Evolutionary conservation across 2,113 vertebrate species (phyloP), one percentile per base, ranked within the genome.

Genomic region (Dipodomys ordii): DNA sequence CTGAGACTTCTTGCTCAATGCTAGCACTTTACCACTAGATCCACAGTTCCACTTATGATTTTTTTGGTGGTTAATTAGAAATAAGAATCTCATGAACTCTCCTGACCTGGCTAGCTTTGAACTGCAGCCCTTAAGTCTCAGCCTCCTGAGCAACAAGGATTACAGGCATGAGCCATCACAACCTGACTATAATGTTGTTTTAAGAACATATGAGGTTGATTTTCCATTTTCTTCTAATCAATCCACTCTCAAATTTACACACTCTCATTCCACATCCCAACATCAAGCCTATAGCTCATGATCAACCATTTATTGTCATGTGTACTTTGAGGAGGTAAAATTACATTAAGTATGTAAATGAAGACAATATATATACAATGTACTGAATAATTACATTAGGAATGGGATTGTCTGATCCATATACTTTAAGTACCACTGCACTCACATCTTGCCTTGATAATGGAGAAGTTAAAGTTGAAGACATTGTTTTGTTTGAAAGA

Each of bases 331-430:
- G 16, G 62, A 68, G 19, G 44, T 87, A 83, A 62, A 81, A 49
- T 46, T 88, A 74, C 86, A 22, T 60, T 68, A 83, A 87, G 57
- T 71, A 65, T 27, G 2, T 57, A 46, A 64, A 60, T 65, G 3
- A 46, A 81, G 32, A 84, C 84, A 2, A 3, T 30, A 32, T 27
- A 74, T 3, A 73, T 71, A 67, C 84, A 74, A 65, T 62, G 64
- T 27, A n/a, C 62, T 91, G 62, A 72, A 90, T 78, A 84, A 86
- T 39, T 72, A 57, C 46, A 25, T 83, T 83, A 28, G 32, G 91
- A 82, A 23, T 27, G 2, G 1, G 1, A 20, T 68, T 83, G 77
- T 30, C 11, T 12, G 49, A 65, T 35, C 15, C 71, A 64, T 93
- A 87, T 87, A 68, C 28, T 76, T 2, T 88, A 87, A 83, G 28